Base-by-base conservation (phyloP, 1,140 invertebrate genomes). In the Liolophura sinensis region DNA sequence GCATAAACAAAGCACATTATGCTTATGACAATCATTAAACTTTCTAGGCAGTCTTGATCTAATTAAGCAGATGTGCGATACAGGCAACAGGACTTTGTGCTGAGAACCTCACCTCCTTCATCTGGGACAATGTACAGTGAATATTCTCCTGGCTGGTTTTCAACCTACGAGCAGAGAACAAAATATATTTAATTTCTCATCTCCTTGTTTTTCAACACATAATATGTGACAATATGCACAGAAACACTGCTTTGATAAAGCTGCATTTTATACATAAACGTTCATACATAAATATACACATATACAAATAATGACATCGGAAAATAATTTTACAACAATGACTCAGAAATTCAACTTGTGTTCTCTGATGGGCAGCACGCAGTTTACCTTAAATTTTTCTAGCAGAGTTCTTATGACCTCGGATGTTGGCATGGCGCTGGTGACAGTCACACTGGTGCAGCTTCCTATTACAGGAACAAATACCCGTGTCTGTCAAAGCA, bases 391-490 rank as follows among this genome's bases (percentile, higher is more conserved):
- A 80, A 94, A 95, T 78, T 94, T 95, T 69, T 94, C 92, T 27
- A 94, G 84, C 82, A 95, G 88, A 48, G 93, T 87, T 84, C 92
- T 93, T 52, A 95, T 92, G 18, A 94, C 92, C 80, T 94, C 91
- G 66, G 89, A 88, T 24, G 91, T 91, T 68, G 89, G 92, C 47
- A 93, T 91, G 63, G 92, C 84, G 64, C 91, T 93, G 11, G 92
- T 91, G 0, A 93, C 91, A 89, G 91, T 94, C 0, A 95, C 92
- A 69, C 90, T 92, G 87, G 93, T 93, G 72, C 92, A 90, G 72
- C 91, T 93, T 20, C 92, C 92, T 76, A 92, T 88, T 0, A 92
- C 92, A 0, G 92, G 92, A 5, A 92, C 94, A 74, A 94, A 95
- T 67, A 93, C 92, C 77, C 91, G 92, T 0, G 93, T 94, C 86